These are phyloP conservation scores for Rhinatrema bivittatum DNA, from an alignment of 2,797 vertebrate genomes.

Conservation along the genomic window DNA sequence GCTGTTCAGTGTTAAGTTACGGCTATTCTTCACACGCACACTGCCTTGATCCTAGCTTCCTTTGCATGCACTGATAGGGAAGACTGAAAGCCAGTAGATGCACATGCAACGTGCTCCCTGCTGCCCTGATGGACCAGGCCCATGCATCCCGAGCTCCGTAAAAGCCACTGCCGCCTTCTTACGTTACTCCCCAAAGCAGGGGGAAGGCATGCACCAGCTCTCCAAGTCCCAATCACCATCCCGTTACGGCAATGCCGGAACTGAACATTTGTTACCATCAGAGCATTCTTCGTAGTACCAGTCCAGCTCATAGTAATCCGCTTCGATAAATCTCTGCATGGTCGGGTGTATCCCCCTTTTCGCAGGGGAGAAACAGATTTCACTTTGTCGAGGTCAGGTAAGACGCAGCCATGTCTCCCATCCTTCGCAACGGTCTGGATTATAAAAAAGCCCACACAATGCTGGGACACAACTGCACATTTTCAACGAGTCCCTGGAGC, in stretches of 20 bases:
- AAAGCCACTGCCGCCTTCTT: not conserved
- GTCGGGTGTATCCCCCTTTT: constrained; percentile 54
- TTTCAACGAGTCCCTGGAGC: constrained; percentile 39
- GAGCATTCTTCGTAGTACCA: constrained; percentile 98
- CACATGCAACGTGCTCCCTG: too few species aligned
- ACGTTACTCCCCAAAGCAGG: too few species aligned
- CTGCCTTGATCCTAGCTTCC: too few species aligned
- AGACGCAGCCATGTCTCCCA: constrained; percentile 56
- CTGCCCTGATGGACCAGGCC: constrained; percentile 2
- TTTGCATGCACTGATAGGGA: too few species aligned
- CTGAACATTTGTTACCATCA: constrained; percentile 77
- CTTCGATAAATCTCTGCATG: constrained; percentile 95
- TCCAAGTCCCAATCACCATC: constrained; percentile 7
- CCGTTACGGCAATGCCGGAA: too few species aligned
- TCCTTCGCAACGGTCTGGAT: constrained; percentile 31
- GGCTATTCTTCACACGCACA: too few species aligned
- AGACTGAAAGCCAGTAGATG: too few species aligned
- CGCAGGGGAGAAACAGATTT: constrained; percentile 32
- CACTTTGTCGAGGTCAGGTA: constrained; percentile 54
- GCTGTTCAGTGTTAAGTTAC: too few species aligned
- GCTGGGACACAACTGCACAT: constrained; percentile 42
- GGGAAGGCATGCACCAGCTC: not conserved
- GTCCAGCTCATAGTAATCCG: constrained; percentile 96
- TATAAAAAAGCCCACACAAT: constrained; percentile 17
- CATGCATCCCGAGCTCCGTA: not conserved